Conservation (phyloP, 2,797 vertebrate genomes). For the Pteropus rufus region DNA sequence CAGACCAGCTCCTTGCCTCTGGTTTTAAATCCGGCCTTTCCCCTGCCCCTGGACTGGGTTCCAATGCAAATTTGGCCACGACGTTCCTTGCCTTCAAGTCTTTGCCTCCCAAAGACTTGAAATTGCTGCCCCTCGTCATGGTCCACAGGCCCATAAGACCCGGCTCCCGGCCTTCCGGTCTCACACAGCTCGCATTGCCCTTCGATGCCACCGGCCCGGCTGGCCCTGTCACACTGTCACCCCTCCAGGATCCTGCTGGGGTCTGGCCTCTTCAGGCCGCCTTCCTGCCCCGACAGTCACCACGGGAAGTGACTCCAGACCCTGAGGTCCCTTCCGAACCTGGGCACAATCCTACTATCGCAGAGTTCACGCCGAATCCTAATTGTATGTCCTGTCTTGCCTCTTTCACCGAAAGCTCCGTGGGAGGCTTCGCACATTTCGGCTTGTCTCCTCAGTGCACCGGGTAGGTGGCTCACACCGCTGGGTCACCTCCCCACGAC, state of each 20-base stretch:
- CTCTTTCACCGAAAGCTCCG: fast-evolving
- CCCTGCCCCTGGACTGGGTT: background rate
- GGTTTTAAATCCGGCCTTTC: background rate
- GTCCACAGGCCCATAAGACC: no score
- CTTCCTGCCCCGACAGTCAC: background rate
- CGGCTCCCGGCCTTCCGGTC: background rate
- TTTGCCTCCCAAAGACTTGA: background rate
- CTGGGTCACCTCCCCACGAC: background rate
- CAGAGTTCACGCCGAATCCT: no score
- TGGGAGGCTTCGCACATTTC: background rate
- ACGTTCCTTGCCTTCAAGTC: background rate
- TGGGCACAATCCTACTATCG: no score
- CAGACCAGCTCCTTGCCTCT: background rate
- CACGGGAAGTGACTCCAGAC: background rate
- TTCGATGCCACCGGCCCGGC: background rate
- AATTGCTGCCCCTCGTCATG: background rate
- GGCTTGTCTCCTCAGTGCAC: background rate
- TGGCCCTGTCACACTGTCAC: background rate
- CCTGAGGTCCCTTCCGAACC: background rate
- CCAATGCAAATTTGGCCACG: background rate
- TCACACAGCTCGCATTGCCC: background rate
- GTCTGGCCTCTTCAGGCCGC: background rate
- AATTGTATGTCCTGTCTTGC: background rate
- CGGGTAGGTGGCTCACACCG: fast-evolving
- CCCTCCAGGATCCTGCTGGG: background rate